Evolutionary conservation across 2,888 invertebrate genomes (phyloP).

Genomic region (Drosophila mettleri): DNA sequence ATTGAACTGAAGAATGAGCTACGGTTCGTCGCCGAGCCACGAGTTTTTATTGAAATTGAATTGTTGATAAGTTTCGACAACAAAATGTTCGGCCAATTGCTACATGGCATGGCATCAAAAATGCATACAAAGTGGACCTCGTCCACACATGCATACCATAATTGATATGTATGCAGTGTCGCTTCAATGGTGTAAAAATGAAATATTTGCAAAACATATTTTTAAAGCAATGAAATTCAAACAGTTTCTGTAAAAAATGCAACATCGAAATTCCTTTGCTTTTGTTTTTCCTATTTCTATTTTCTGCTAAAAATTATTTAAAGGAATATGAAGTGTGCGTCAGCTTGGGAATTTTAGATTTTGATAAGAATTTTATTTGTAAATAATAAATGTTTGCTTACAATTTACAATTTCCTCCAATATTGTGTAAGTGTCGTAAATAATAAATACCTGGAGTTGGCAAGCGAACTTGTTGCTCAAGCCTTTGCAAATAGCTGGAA

Average conservation of each 20-base stretch:
- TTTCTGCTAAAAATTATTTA: not conserved
- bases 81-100: conserved; percentile 65
- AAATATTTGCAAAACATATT: conserved; percentile 48
- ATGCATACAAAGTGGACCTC: conserved; percentile 22
- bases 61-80: conserved; percentile 81
- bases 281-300: not conserved
- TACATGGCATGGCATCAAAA: conserved; percentile 25
- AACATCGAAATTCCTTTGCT: not conserved
- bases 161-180: conserved; percentile 66
- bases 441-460: not conserved
- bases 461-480: not conserved
- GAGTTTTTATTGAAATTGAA: conserved; percentile 81
- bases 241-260: not conserved
- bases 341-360: not conserved
- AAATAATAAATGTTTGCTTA: not conserved
- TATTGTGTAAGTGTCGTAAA: not conserved
- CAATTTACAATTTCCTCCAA: not conserved
- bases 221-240: conserved; percentile 6
- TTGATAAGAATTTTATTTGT: no score
- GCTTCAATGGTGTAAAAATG: conserved; percentile 16
- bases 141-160: conserved; percentile 35
- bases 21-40: conserved; percentile 45
- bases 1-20: conserved; percentile 65
- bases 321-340: not conserved
- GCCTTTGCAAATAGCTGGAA: not conserved